Base-by-base conservation (phyloP, 2,113 vertebrate genomes). In the Hippocampus comes region DNA sequence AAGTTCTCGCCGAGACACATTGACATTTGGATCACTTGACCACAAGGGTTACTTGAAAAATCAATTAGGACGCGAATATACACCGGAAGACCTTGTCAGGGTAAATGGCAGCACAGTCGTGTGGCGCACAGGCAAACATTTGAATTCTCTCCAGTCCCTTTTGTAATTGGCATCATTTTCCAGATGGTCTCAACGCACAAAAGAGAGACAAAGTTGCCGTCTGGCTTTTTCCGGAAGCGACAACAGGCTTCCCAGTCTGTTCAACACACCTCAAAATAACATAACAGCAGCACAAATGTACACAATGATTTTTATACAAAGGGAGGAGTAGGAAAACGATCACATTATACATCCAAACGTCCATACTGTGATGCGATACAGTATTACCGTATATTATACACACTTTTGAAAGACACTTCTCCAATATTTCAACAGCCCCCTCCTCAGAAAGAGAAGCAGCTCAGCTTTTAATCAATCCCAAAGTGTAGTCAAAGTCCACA, bases 111-210 rank as follows among this genome's bases (percentile, higher is more conserved):
- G 20, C 63, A 7, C 5, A 51, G 49, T 20, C 18, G 49, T 21
- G 49, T 18, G 49, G 18, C 18, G 49, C 15, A 21, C 49, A 51
- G 49, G 74, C 67, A 73, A 63, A 71, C 11, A 63, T 75, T 73
- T 63, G 49, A 70, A 81, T 73, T 77, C 72, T 70, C 76, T 71
- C 84, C 76, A 73, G 72, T 87, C 67, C 51, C 71, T 63, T 76
- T 56, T 73, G 68, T 83, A 84, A 81, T 86, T 83, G 79, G 69
- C 76, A 76, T 81, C 79, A 82, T 71, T 85, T 78, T 86, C 72
- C 83, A 89, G 82, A 85, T 76, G 77, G 79, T 82, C 38, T 11
- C 66, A 74, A 76, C 78, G 53, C 71, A 20, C 10, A 61, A 30
- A 38, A 38, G 59, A 61, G 27, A 63, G 61, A 42, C 38, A 72